Evolutionary conservation across 2,888 invertebrate species (phyloP).

Genomic region (Hirtodrosophila alboralis): DNA sequence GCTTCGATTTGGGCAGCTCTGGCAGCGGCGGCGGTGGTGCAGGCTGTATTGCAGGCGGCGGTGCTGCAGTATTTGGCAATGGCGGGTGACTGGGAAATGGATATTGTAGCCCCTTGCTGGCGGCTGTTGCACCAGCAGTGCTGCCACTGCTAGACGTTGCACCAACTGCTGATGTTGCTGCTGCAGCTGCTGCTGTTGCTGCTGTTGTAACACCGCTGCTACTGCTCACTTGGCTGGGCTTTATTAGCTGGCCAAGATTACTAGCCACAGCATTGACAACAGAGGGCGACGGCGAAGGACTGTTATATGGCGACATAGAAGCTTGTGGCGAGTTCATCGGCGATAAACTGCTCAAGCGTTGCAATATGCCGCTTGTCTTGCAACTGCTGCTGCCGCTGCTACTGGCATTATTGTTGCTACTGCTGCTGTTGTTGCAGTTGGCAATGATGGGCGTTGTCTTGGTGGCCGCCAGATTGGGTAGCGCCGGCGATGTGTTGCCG

Average conservation of each 20-base stretch:
- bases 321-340: conserved; percentile 84
- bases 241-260: conserved; percentile 40
- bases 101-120: conserved; percentile 87
- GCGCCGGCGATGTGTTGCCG: conserved; percentile 80
- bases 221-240: conserved; percentile 28
- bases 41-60: conserved; percentile 75
- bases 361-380: conserved; percentile 71
- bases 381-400: conserved; percentile 23
- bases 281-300: conserved; percentile 83
- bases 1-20: conserved; percentile 43
- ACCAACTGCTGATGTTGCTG: conserved; percentile 19
- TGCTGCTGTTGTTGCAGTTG: conserved; percentile 49
- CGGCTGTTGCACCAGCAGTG: conserved; percentile 47
- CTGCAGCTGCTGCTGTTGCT: conserved; percentile 5
- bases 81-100: conserved; percentile 92
- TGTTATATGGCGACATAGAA: conserved; percentile 83
- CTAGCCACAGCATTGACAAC: conserved; percentile 52
- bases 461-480: conserved; percentile 83
- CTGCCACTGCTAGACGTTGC: conserved; percentile 24
- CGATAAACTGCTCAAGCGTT: conserved; percentile 82
- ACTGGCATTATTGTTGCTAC: conserved; percentile 19
- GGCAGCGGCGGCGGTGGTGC: conserved; percentile 75
- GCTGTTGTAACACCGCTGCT: conserved; percentile 5
- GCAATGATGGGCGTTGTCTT: conserved; percentile 70
- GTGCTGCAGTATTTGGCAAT: conserved; percentile 84